Percentiles rank a stretch among this genome's conserved stretches.
Conservation (phyloP, 2,113 vertebrate genomes). For the Probosciger aterrimus region DNA sequence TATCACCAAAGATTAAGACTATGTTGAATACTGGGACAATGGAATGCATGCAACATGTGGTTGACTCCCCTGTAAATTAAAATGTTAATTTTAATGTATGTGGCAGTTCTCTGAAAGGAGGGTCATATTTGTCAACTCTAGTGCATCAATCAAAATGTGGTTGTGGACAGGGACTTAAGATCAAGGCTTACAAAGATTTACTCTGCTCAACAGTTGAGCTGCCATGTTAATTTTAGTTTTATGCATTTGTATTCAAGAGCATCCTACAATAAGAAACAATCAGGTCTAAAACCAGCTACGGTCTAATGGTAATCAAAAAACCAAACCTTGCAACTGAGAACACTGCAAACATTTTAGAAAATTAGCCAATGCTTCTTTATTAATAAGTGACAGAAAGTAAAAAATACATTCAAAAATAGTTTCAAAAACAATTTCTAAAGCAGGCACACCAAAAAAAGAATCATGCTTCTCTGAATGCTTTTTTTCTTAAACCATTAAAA, state of each 20-base stretch:
- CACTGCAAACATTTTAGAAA: constrained; percentile 17
- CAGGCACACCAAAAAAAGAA: not conserved
- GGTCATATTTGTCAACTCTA: not conserved
- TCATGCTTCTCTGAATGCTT: not conserved
- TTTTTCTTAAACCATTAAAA: constrained; percentile 46
- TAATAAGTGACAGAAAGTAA: constrained; percentile 35
- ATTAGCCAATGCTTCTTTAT: constrained; percentile 47
- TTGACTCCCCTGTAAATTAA: not conserved
- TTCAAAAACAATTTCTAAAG: constrained; percentile 22
- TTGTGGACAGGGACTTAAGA: not conserved
- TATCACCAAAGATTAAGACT: not conserved
- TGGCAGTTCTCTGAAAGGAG: not conserved
- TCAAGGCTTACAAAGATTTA: not conserved
- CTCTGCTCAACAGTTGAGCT: not conserved
- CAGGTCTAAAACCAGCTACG: not conserved
- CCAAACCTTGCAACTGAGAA: not conserved
- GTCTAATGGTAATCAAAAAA: not conserved
- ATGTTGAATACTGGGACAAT: not conserved
- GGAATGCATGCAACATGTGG: not conserved
- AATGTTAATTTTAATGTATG: not conserved
- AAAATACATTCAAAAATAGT: constrained; percentile 50
- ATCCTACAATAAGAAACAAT: not conserved
- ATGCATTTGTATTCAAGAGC: not conserved
- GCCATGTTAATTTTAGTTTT: not conserved
- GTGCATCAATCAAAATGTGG: not conserved